Conservation (phyloP, 2,113 vertebrate species). For the Xiphophorus maculatus region DNA sequence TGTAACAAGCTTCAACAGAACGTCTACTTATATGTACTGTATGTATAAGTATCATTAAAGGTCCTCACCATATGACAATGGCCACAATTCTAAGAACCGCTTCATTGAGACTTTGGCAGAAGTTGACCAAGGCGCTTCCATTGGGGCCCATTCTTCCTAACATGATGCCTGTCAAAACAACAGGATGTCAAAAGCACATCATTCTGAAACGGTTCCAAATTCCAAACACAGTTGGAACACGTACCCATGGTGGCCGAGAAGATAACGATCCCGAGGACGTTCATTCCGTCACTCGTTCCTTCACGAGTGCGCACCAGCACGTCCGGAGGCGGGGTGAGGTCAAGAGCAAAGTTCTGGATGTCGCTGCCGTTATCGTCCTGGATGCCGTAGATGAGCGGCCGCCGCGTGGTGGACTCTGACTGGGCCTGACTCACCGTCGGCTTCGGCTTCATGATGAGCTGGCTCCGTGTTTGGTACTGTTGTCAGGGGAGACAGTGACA, state of each 20-base stretch:
- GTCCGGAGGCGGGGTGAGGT: slow-evolving; percentile 92
- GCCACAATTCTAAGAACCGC: slow-evolving; percentile 96
- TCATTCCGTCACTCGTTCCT: slow-evolving; percentile 94
- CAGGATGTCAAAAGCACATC: neutral
- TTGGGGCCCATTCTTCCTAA: slow-evolving; percentile 95
- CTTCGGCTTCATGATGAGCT: slow-evolving; percentile 84
- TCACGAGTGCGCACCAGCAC: slow-evolving; percentile 89
- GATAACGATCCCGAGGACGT: slow-evolving; percentile 96
- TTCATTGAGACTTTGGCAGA: slow-evolving; percentile 96
- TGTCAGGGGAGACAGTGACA: slow-evolving; percentile 23
- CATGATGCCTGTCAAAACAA: slow-evolving; percentile 88
- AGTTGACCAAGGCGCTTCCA: slow-evolving; percentile 92
- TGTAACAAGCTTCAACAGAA: too few species aligned
- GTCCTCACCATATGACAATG: slow-evolving; percentile 91
- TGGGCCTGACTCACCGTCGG: slow-evolving; percentile 58
- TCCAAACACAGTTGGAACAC: neutral
- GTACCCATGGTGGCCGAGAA: slow-evolving; percentile 98
- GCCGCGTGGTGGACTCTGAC: slow-evolving; percentile 80
- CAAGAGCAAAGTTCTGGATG: slow-evolving; percentile 92
- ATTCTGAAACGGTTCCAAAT: neutral
- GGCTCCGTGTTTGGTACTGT: slow-evolving; percentile 94
- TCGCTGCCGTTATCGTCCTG: slow-evolving; percentile 90
- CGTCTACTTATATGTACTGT: neutral
- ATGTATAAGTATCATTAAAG: neutral
- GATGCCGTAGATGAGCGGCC: slow-evolving; percentile 88